Base-by-base conservation (phyloP, 2,797 vertebrate species). In the Tokudaia tokunoshimensis region DNA sequence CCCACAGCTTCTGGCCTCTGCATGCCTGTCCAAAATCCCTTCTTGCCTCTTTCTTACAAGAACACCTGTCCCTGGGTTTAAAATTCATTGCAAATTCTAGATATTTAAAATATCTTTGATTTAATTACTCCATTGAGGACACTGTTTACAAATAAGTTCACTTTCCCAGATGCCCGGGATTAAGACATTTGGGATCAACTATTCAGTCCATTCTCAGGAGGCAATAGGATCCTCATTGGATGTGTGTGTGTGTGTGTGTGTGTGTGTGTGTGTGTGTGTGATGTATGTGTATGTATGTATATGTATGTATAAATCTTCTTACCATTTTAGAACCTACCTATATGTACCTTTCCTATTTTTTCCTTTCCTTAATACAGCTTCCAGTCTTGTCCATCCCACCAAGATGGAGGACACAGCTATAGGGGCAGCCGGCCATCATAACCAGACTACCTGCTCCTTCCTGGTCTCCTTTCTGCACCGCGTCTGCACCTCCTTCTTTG, bases 81-180 rank as follows among this genome's bases (percentile, higher is more conserved):
- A 24, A n/a, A 4, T 74, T 17, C n/a, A 88, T 17, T 41, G 34
- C 93, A 87, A 95, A 93, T 94, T 91, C 91, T 91, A n/a, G 34
- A 91, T 94, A n/a, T 24, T 59, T 29, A 81, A 37, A 63, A 96
- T 67, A 90, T 59, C 17, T 10, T 93, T 93, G 74, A 41, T 37
- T 87, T 86, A 83, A 59, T 91, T 72, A 74, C 4, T 50, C 34
- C 50, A 76, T 24, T 26, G 76, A 86, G 86, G 41, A 87, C 8
- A 37, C 4, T 24, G 75, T 72, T 92, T 90, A 52, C 31, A 85
- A 65, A 78, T 72, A 88, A 17, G 24, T 83, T 93, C 65, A 52
- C 17, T 85, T 63, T 55, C 19, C 59, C 1, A 85, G 41, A 11
- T 63, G n/a, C 50, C 34, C 80, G 63, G 26, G 41, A 9, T 84